Percentiles rank a stretch among this genome's conserved stretches.
phyloP scores from a whole-genome alignment of 1,140 invertebrate species.

The Amphibalanus amphitrite region DNA sequence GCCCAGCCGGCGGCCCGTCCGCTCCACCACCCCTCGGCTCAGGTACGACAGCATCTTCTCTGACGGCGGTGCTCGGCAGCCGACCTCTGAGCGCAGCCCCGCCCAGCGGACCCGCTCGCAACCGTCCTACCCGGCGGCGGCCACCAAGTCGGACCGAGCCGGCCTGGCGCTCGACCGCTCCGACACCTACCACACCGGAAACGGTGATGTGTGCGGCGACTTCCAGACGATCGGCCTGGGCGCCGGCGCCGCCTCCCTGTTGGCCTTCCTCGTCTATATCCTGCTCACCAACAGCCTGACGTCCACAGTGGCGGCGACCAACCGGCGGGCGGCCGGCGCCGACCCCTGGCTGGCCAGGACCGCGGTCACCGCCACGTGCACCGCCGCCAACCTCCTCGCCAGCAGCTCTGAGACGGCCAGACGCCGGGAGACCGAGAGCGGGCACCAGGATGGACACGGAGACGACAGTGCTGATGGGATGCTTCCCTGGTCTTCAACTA shows the following conservation, averaged over 20 bases:
- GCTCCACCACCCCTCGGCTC: background rate
- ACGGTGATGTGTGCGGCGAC: background rate
- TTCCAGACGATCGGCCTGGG: background rate
- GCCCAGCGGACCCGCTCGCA: no score
- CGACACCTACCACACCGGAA: background rate
- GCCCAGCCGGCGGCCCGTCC: background rate
- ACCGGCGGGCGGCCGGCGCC: no score
- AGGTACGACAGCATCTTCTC: background rate
- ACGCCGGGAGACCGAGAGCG: no score
- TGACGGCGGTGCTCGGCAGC: background rate
- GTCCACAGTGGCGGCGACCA: background rate
- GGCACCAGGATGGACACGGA: no score
- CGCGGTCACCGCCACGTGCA: background rate
- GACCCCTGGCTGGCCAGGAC: background rate
- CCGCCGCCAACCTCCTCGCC: background rate
- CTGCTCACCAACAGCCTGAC: background rate
- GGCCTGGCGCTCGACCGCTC: no score
- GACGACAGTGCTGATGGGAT: no score
- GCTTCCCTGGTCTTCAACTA: no score
- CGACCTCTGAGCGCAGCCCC: no score
- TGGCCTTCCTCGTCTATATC: background rate
- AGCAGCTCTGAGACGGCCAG: no score
- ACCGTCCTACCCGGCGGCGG: no score
- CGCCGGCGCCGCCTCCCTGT: background rate
- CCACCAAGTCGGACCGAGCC: no score